Evolutionary conservation across 2,113 vertebrate genomes (phyloP).

Genomic region (Lepus europaeus): DNA sequence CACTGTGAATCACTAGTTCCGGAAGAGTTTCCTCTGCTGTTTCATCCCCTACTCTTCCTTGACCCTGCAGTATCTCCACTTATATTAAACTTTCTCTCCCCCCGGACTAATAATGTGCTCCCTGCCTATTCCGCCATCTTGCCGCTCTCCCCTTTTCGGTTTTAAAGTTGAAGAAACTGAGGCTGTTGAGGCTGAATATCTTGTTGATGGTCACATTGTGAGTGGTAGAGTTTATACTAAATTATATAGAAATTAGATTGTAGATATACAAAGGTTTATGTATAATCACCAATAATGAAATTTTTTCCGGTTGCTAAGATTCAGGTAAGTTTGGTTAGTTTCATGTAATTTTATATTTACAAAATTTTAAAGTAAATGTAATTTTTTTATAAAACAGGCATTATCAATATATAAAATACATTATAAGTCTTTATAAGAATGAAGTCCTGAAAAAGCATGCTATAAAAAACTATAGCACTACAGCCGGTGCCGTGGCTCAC

Average conservation of each 20-base stretch:
- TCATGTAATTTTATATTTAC: background rate
- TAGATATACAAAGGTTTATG: background rate
- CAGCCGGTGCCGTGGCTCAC: too few relatives aligned
- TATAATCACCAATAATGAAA: background rate
- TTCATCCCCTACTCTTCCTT: too few relatives aligned
- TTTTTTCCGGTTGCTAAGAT: background rate
- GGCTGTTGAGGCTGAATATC: background rate
- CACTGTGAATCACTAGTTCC: too few relatives aligned
- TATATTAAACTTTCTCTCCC: too few relatives aligned
- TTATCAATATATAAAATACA: background rate
- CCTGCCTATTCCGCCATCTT: too few relatives aligned
- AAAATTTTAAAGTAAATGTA: background rate
- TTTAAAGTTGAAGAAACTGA: background rate
- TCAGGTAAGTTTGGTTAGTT: background rate
- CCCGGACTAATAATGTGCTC: too few relatives aligned
- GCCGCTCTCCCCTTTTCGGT: background rate
- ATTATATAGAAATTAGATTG: background rate
- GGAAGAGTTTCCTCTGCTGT: too few relatives aligned
- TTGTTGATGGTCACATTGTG: background rate
- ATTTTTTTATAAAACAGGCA: too few relatives aligned
- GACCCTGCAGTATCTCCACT: too few relatives aligned
- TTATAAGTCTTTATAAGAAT: too few relatives aligned
- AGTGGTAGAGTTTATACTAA: background rate
- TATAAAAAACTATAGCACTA: too few relatives aligned
- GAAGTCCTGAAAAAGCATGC: too few relatives aligned